Conservation (phyloP, 2,113 vertebrate genomes). For the Passer montanus region DNA sequence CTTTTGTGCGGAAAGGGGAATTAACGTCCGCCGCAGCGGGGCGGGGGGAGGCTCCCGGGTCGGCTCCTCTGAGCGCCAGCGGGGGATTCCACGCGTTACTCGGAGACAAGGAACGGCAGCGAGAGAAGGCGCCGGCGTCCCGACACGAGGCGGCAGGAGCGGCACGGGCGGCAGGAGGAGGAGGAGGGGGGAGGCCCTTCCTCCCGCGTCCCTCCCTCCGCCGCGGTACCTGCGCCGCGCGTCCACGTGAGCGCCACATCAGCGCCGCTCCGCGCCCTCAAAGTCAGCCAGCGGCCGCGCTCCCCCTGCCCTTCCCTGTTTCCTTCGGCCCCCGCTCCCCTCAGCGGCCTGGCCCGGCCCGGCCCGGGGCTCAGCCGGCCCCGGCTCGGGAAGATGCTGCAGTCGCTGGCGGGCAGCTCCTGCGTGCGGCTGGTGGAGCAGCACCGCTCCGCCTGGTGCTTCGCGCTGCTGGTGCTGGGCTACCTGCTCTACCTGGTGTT, state of each 20-base stretch:
- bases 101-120: background rate
- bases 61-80: background rate
- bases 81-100: background rate
- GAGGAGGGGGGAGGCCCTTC: background rate
- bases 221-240: conserved; percentile 72
- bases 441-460: conserved; percentile 92
- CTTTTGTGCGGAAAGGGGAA: background rate
- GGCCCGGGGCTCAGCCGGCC: background rate
- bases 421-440: conserved; percentile 88
- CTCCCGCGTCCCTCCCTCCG: background rate
- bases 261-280: conserved; percentile 17
- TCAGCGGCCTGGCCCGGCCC: background rate
- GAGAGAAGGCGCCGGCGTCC: background rate
- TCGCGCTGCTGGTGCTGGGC: conserved; percentile 83
- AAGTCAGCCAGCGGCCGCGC: background rate
- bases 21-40: background rate
- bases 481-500: conserved; percentile 91
- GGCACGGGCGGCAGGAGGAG: background rate
- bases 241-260: conserved; percentile 76
- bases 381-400: conserved; percentile 83
- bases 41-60: too few species aligned
- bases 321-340: background rate
- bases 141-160: background rate
- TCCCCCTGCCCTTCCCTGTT: background rate
- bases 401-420: conserved; percentile 86